A percentile compares a stretch with the other conserved stretches of the same genome.
These are phyloP conservation scores for Perdix hodgsoniae DNA, from an alignment of 2,797 vertebrate species.

Conservation along the genomic window DNA sequence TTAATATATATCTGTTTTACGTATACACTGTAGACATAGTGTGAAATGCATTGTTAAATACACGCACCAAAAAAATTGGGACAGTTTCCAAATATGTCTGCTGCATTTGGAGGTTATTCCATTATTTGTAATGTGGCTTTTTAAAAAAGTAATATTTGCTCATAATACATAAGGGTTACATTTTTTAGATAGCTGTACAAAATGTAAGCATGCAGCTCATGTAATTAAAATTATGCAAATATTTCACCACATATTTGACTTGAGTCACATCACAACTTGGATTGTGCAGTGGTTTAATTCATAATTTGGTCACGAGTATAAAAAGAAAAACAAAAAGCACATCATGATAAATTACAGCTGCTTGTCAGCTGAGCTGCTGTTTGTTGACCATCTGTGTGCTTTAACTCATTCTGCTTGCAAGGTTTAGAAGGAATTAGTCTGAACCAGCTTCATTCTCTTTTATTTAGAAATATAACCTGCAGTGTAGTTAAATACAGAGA, in stretches of 20 bases:
- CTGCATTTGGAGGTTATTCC: background rate
- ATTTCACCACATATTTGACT: background rate
- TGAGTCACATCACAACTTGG: background rate
- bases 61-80: background rate
- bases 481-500: background rate
- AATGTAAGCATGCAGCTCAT: background rate
- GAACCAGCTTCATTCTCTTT: background rate
- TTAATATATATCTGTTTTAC: background rate
- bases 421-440: fast-evolving
- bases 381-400: background rate
- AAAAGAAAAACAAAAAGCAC: background rate
- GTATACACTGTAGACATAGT: background rate
- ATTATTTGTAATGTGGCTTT: background rate
- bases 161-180: background rate
- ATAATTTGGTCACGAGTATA: background rate
- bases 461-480: background rate
- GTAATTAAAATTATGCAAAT: background rate
- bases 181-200: background rate
- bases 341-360: background rate
- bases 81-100: background rate
- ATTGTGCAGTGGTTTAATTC: background rate
- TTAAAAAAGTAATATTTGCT: background rate
- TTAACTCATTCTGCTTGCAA: background rate
- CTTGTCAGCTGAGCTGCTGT: background rate
- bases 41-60: background rate